Base-by-base conservation (phyloP, 2,888 invertebrate species). In the Cheilosia grossa region DNA sequence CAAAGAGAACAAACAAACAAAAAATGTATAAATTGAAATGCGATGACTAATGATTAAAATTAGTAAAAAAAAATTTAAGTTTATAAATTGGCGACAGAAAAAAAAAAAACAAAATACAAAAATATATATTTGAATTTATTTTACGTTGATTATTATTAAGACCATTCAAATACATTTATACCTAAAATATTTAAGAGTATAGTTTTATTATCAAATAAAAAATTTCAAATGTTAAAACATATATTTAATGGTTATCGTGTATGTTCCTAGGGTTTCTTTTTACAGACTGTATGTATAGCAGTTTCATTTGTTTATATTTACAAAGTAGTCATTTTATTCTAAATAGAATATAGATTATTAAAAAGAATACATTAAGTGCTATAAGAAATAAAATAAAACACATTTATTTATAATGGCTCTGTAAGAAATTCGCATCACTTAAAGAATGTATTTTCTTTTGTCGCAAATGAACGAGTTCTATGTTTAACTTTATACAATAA, bases 321-420 rank as follows among this genome's bases (percentile, higher is more conserved):
- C 67, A 77, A 61, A 56, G 37, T 47, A 15, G 19, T 51, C 10
- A 30, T 59, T 61, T 42, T 73, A 78, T 73, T 21, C 58, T 64
- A 72, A 15, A 64, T 27, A 77, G 66, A 70, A 10, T 63, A 56
- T 58, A 54, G 24, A 13, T 63, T 42, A 15, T 51, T 17, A 37
- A 7, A 49, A 58, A 64, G 17, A 44, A 63, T 61, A 27, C 19
- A 19, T 51, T 47, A 67, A 61, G 37, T 59, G 51, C 53, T 73
- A 56, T 54, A 51, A 44, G 54, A 19, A 47, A 73, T 51, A 33
- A 78, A 59, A 17, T 51, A 59, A 80, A 69, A 79, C 17, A 80
- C 53, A 64, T 75, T 73, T 87, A 79, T 70, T 79, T 79, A 83
- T 83, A 86, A 87, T 82, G 87, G 87, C 88, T 87, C 88, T 86